Base-by-base conservation (phyloP, 2,797 vertebrate species). In the Naso thynnoides region DNA sequence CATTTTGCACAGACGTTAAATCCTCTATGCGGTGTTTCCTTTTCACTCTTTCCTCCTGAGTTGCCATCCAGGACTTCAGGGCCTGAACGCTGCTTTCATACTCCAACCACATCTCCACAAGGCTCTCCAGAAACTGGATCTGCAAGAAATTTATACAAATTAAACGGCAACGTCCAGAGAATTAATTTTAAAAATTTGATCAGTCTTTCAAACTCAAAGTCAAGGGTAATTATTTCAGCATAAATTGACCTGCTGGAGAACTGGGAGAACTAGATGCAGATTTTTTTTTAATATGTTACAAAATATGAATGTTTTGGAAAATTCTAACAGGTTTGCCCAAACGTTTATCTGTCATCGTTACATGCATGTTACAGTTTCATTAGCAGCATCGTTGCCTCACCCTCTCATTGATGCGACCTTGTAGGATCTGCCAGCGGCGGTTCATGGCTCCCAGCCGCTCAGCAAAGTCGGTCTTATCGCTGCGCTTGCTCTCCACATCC, bases 361-460 rank as follows among this genome's bases (percentile, higher is more conserved):
- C 10, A 33, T 33, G 33, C 33, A 3, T 26, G n/a, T n/a, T n/a
- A n/a, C n/a, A 15, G 2, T 49, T 21, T 29, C 9, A 56, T 9
- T 8, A 23, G 36, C 19, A 68, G 29, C n/a, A 10, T 11, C 1
- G 0, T 10, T 8, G 1, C 2, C 27, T 73, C 47, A 99, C 98
- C 95, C 97, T 97, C 90, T 98, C 96, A 14, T 93, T 95, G 86
- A 99, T 93, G 14, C 96, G 91, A 2, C 96, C 95, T 86, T 99
- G 98, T 5, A 99, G 93, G 73, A 98, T 95, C 79, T 98, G 98
- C 98, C 98, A 99, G 15, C 95, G 96, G 44, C 96, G 95, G 86
- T 99, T 99, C 98, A 99, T 98, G 38, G 95, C 94, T 56, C 98
- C 98, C 0, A 99, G 96, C 5, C 97, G 96, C 86, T 99, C 98